Conservation (phyloP, 1,140 invertebrate genomes). For the Colletes gigas region DNA sequence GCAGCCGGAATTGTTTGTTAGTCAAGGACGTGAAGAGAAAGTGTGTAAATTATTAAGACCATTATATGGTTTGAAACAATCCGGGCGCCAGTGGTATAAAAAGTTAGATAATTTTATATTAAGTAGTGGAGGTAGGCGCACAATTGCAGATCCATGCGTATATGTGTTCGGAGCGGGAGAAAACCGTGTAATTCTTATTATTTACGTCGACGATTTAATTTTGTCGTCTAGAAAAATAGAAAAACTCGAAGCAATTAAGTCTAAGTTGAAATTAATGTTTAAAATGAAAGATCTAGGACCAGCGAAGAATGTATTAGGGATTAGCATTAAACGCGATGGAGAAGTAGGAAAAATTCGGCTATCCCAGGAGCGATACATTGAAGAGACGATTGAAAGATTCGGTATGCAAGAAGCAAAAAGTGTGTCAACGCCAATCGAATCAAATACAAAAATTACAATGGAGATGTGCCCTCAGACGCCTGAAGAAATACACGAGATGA, state of each 20-base stretch:
- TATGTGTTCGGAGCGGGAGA: constrained; percentile 51
- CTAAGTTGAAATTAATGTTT: not conserved
- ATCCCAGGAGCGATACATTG: not conserved
- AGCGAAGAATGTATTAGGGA: not conserved
- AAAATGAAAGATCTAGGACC: not conserved
- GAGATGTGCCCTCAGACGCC: no score
- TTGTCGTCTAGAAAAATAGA: constrained; percentile 18
- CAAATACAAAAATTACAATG: no score
- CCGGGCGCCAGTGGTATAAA: constrained; percentile 28
- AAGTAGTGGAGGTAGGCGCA: constrained; percentile 45
- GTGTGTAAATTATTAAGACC: constrained; percentile 27
- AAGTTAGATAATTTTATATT: constrained; percentile 58
- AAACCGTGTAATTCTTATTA: constrained; percentile 1
- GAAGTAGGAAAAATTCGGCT: not conserved
- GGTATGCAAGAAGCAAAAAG: not conserved
- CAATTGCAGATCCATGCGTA: constrained; percentile 68
- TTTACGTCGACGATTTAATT: constrained; percentile 51
- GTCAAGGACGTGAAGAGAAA: not conserved
- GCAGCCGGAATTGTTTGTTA: constrained; percentile 40
- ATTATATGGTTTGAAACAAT: constrained; percentile 41
- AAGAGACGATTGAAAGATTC: not conserved
- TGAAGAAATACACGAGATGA: no score
- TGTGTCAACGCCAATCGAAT: not conserved
- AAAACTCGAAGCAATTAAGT: constrained; percentile 24
- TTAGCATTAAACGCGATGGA: not conserved